These are phyloP conservation scores for Lutjanus erythropterus DNA, from an alignment of 2,113 vertebrate genomes.

Conservation along the genomic window DNA sequence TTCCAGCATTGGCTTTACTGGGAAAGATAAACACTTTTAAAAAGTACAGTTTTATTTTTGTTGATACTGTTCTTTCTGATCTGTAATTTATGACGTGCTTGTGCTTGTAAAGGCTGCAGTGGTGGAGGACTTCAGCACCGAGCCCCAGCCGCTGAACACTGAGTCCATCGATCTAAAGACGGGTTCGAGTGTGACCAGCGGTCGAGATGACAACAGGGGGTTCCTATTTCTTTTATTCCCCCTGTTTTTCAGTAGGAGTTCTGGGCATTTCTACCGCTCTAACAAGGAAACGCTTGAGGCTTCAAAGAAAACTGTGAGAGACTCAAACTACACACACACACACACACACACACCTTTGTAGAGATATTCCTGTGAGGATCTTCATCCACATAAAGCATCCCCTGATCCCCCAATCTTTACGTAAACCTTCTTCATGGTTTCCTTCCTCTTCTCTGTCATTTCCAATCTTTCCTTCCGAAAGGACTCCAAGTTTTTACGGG, in stretches of 20 bases:
- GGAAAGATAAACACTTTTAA: not conserved
- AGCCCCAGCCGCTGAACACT: conserved; percentile 25
- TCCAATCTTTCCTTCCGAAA: conserved; percentile 47
- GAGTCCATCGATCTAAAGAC: conserved; percentile 23
- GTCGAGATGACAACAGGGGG: accelerated
- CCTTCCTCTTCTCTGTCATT: not conserved
- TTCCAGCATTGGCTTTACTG: not conserved
- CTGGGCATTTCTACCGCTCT: conserved; percentile 3
- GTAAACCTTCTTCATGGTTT: too few relatives aligned
- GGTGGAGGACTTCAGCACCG: conserved; percentile 77
- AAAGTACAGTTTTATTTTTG: not conserved
- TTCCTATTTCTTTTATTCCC: conserved; percentile 58
- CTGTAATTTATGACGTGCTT: not conserved
- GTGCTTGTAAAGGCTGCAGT: conserved; percentile 81
- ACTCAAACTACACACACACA: not conserved
- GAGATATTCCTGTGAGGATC: not conserved
- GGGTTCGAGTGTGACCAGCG: accelerated
- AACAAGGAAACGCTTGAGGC: conserved; percentile 86
- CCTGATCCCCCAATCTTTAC: not conserved
- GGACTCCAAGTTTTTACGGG: conserved; percentile 92
- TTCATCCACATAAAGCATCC: not conserved
- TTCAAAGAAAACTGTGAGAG: conserved; percentile 86
- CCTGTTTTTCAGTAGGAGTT: conserved; percentile 50
- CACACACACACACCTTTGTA: not conserved
- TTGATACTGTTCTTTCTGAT: not conserved